These are phyloP conservation scores for Dendrolimus pini DNA, from an alignment of 2,888 invertebrate species.

Conservation along the genomic window DNA sequence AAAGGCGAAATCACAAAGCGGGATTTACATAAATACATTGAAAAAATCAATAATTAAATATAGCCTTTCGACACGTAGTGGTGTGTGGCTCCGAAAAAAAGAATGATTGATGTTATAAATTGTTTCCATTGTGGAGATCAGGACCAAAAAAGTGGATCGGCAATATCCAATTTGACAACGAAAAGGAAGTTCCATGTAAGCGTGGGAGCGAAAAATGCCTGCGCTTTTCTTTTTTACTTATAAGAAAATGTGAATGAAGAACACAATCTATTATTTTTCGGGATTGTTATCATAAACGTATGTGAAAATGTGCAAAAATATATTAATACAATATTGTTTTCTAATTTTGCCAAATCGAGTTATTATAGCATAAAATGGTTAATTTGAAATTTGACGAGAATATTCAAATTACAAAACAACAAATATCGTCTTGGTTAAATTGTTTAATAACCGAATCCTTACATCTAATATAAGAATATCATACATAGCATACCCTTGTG, in stretches of 20 bases:
- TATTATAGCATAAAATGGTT: too few species aligned
- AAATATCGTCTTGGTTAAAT: too few species aligned
- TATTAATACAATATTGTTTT: too few species aligned
- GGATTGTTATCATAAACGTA: too few species aligned
- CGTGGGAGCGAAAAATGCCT: slow-evolving; percentile 6
- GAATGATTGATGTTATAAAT: slow-evolving; percentile 41
- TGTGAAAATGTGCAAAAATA: too few species aligned
- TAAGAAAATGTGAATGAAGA: neutral
- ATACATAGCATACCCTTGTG: too few species aligned
- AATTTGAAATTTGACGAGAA: too few species aligned
- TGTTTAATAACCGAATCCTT: too few species aligned
- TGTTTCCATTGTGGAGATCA: slow-evolving; percentile 30
- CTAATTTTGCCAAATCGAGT: too few species aligned
- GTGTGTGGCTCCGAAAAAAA: slow-evolving; percentile 4
- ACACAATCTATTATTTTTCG: too few species aligned
- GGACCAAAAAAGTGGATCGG: slow-evolving; percentile 25
- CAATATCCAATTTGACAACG: slow-evolving; percentile 29
- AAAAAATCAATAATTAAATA: neutral
- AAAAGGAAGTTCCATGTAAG: slow-evolving; percentile 20
- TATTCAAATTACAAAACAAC: too few species aligned
- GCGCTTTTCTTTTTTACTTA: neutral
- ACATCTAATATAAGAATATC: too few species aligned
- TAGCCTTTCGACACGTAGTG: neutral
- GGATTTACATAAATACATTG: neutral
- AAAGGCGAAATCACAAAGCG: neutral